Base-by-base conservation (phyloP, 2,888 invertebrate genomes). In the Conomelus anceps region DNA sequence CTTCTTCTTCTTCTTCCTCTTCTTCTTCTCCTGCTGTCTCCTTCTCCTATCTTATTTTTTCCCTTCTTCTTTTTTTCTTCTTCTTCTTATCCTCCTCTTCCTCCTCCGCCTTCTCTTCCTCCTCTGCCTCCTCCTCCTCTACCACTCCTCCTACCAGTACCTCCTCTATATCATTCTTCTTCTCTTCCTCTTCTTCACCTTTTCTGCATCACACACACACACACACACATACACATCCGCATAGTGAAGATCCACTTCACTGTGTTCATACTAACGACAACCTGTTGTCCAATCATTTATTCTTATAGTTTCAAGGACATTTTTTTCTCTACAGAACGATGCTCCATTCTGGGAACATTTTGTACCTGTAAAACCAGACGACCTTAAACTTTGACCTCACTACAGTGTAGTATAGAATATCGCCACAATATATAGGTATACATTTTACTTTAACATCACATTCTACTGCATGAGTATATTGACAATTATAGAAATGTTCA, bases 1-100 rank as follows among this genome's bases (percentile, higher is more conserved):
- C 89, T 86, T 34, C 88, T 88, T 87, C 90, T 34, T 87, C 87
- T 88, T 88, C 86, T 86, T 85, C 89, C 86, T 85, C 23, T 23
- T n/a, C 85, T 87, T 24, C 88, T 63, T 24, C 22, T 84, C 63
- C 23, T 85, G 23, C 22, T 88, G 84, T 22, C n/a, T 9, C 87
- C 20, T 20, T 63, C 22, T 20, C 9, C n/a, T 13, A 22, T 9
- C 84, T 87, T 34, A 29, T 41, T 29, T 23, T 17, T 20, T 22
- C n/a, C 7, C 24, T 24, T 20, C 86, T 86, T n/a, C 85, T 22
- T 17, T 17, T 26, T 26, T 26, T 26, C 11, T 11, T 26, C 26
- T 26, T 26, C 11, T 26, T 11, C 26, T 26, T 11, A 4, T 26
- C 11, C 26, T 26, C 11, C 26, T 26, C 26, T 11, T 26, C 11